Conservation (phyloP, 2,113 vertebrate species). For the Origma solitaria region DNA sequence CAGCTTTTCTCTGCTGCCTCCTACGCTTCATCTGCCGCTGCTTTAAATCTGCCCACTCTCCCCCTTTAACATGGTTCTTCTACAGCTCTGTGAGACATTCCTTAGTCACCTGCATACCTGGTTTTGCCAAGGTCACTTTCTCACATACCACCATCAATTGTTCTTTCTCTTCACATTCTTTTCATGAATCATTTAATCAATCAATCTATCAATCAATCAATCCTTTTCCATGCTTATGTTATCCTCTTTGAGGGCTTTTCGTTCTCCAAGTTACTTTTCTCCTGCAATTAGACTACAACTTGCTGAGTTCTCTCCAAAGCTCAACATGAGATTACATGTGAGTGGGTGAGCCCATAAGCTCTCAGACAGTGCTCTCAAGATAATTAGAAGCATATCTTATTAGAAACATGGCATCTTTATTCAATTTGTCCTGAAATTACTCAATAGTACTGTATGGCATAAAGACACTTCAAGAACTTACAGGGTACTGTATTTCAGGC, state of each 20-base stretch:
- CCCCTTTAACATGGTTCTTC: neutral
- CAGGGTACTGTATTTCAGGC: neutral
- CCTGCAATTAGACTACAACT: neutral
- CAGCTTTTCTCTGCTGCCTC: conserved; percentile 49
- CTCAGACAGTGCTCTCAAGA: neutral
- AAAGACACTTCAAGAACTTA: neutral
- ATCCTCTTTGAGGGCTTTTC: neutral
- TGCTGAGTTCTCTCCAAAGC: neutral
- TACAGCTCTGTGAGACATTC: neutral
- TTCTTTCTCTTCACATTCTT: neutral
- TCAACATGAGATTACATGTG: neutral
- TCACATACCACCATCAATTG: neutral
- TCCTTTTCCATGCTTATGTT: neutral
- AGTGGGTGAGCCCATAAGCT: neutral
- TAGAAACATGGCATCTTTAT: neutral
- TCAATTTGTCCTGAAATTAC: neutral
- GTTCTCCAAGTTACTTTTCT: neutral
- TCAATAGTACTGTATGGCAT: neutral
- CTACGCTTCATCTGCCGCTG: conserved; percentile 31
- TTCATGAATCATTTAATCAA: neutral
- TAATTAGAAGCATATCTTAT: neutral
- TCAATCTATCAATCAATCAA: neutral
- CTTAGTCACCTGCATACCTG: neutral
- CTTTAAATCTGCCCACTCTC: conserved; percentile 43
- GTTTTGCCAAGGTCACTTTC: neutral